Conservation (phyloP, 92 coral and sea anemone species). For the Paragorgia papillata region DNA sequence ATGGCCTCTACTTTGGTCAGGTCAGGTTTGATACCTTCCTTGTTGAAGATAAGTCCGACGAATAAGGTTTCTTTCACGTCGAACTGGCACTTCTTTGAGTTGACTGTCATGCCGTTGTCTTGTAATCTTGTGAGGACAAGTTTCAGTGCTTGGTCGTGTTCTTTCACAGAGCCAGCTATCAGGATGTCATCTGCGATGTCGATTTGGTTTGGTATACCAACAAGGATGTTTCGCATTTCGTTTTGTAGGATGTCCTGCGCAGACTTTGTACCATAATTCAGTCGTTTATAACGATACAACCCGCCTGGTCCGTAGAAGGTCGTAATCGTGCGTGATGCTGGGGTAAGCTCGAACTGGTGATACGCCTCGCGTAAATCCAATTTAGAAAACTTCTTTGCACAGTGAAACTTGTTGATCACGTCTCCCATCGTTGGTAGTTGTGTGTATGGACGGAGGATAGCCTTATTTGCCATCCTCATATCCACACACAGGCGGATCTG, state of each 20-base stretch:
- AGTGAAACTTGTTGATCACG: background rate
- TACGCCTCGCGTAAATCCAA: background rate
- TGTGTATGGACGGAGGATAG: constrained; percentile 5
- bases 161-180: constrained; percentile 2
- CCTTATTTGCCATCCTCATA: constrained; percentile 20
- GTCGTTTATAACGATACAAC: constrained; percentile 8
- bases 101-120: constrained; percentile 8
- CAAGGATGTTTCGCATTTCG: background rate
- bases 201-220: background rate
- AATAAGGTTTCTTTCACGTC: no score
- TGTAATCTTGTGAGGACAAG: constrained; percentile 19
- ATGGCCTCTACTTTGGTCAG: constrained; percentile 11
- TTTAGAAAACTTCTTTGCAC: constrained; percentile 5
- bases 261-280: constrained; percentile 9
- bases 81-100: constrained; percentile 15
- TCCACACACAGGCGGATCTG: constrained; percentile 22
- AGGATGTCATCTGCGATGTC: constrained; percentile 10
- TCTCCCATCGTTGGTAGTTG: background rate
- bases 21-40: no score
- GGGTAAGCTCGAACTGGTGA: background rate
- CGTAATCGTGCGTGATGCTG: background rate
- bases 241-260: background rate
- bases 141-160: constrained; percentile 17
- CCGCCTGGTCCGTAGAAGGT: background rate
- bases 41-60: no score